phyloP scores from a whole-genome alignment of 2,113 vertebrate species.

The Semicossyphus pulcher region DNA sequence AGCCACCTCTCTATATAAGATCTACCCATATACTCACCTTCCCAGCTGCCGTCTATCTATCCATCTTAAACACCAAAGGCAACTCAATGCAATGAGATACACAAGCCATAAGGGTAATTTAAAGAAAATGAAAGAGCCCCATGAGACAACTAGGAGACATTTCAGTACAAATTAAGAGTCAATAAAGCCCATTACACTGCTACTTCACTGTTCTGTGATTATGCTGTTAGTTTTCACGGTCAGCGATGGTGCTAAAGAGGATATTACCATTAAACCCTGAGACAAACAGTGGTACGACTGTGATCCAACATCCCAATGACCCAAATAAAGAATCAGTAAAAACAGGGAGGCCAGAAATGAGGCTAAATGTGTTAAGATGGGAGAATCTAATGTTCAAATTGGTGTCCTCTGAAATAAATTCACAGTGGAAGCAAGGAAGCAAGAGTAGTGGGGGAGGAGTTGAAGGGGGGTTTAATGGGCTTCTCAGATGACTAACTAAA shows the following conservation, averaged over 20 bases:
- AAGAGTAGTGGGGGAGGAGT: not conserved
- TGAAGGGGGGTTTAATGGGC: constrained; percentile 48
- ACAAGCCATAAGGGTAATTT: constrained; percentile 47
- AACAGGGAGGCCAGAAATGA: constrained; percentile 20
- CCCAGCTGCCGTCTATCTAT: not conserved
- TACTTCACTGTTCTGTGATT: constrained; percentile 58
- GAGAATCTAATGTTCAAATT: constrained; percentile 32
- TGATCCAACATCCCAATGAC: constrained; percentile 29
- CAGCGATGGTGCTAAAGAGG: constrained; percentile 31
- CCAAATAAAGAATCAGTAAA: constrained; percentile 17
- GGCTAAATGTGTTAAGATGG: constrained; percentile 28
- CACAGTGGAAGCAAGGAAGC: constrained; percentile 18
- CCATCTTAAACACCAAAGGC: constrained; percentile 1
- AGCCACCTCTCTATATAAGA: not conserved
- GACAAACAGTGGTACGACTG: constrained; percentile 13
- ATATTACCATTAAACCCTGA: constrained; percentile 37
- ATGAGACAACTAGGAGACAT: constrained; percentile 42
- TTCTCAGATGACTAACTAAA: constrained; percentile 75
- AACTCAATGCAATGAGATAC: constrained; percentile 7
- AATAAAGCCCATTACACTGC: constrained; percentile 58
- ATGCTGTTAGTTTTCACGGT: constrained; percentile 46
- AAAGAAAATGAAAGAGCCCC: constrained; percentile 51
- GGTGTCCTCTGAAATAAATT: constrained; percentile 44
- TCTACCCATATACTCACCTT: not conserved
- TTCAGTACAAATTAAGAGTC: constrained; percentile 62